Evolutionary conservation across 2,113 vertebrate genomes (phyloP).

Genomic region (Polypterus bichir): DNA sequence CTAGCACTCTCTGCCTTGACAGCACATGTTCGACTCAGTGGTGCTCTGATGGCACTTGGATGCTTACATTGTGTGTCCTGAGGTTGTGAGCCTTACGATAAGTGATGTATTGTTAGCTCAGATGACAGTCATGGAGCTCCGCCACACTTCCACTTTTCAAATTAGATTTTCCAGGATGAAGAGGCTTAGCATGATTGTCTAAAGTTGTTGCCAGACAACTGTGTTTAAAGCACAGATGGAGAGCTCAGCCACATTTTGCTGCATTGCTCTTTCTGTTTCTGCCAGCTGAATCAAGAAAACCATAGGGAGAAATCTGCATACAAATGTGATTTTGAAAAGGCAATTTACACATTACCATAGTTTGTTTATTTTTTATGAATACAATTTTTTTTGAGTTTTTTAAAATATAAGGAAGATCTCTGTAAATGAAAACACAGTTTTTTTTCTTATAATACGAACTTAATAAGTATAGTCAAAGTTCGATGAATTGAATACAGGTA

Average conservation of each 20-base stretch:
- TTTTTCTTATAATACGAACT: too few species aligned
- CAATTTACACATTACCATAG: conserved; percentile 33
- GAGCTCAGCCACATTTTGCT: conserved; percentile 37
- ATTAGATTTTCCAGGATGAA: conserved; percentile 28
- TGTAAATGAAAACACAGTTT: too few species aligned
- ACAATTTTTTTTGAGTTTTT: too few species aligned
- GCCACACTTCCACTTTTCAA: conserved; percentile 31
- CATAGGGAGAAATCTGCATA: conserved; percentile 43
- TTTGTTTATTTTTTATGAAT: too few species aligned
- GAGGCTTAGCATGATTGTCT: conserved; percentile 28
- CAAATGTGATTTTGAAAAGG: conserved; percentile 43
- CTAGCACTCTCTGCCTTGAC: conserved; percentile 26
- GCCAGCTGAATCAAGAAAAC: conserved; percentile 31
- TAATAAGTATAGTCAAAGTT: too few species aligned
- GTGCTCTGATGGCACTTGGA: conserved; percentile 14
- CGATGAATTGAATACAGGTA: too few species aligned
- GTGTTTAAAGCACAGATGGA: conserved; percentile 61
- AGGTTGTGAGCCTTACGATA: conserved; percentile 21
- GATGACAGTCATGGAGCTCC: conserved; percentile 20
- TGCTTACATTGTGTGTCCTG: conserved; percentile 20
- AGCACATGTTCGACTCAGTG: conserved; percentile 37
- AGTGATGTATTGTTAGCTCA: conserved; percentile 28
- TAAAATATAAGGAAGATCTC: too few species aligned
- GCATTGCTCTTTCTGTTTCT: conserved; percentile 36
- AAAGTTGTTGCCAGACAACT: conserved; percentile 42